Percentiles rank a stretch among this genome's conserved stretches.
These are phyloP conservation scores for Carcina quercana DNA, from an alignment of 2,888 invertebrate species.

Conservation along the genomic window DNA sequence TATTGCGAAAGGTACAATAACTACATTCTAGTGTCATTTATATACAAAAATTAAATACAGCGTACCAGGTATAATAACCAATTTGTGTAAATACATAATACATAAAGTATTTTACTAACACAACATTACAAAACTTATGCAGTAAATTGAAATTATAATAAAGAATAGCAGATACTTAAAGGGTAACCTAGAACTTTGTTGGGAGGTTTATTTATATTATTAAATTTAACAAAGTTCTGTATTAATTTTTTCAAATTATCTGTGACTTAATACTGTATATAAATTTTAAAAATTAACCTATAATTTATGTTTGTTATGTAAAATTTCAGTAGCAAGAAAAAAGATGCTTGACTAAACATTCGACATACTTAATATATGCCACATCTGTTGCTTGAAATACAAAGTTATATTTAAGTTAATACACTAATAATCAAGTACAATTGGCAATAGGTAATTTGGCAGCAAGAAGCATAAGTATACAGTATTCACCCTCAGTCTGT, in stretches of 20 bases:
- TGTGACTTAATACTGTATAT: too few relatives aligned
- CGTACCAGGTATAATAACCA: slow-evolving; percentile 32
- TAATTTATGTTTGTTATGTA: too few relatives aligned
- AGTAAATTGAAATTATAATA: neutral
- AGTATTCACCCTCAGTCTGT: slow-evolving; percentile 34
- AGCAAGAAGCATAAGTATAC: slow-evolving; percentile 37
- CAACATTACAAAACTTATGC: neutral
- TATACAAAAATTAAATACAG: slow-evolving; percentile 70
- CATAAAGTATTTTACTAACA: slow-evolving; percentile 23
- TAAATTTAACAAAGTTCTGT: too few relatives aligned
- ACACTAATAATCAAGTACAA: slow-evolving; percentile 22
- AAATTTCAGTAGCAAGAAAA: too few relatives aligned
- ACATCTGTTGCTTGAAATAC: too few relatives aligned
- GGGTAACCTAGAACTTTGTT: slow-evolving; percentile 30
- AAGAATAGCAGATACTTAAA: slow-evolving; percentile 22
- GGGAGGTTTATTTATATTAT: neutral
- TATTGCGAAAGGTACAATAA: slow-evolving; percentile 69
- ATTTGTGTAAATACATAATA: slow-evolving; percentile 32
- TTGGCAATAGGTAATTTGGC: slow-evolving; percentile 54
- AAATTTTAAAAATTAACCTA: too few relatives aligned
- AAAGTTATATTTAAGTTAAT: too few relatives aligned
- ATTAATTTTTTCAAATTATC: too few relatives aligned
- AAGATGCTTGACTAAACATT: too few relatives aligned
- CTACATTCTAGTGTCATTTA: slow-evolving; percentile 67
- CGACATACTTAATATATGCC: too few relatives aligned